Evolutionary conservation across 2,888 invertebrate species (phyloP), one percentile per base, ranked within the genome.

Genomic region (Aleiodes leptofemur): DNA sequence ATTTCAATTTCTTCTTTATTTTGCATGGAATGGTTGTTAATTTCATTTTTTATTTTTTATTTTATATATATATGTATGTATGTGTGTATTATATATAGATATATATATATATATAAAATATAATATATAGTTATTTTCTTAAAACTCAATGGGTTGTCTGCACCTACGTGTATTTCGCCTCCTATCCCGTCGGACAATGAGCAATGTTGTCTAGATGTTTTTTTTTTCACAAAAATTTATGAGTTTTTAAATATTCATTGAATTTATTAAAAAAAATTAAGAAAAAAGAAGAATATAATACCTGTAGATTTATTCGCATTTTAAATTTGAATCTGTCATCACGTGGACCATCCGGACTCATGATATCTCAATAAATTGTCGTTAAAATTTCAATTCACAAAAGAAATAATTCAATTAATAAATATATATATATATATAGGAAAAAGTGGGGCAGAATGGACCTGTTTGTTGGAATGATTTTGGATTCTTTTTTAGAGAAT

Each of bases 191-290:
- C 72, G 72, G 72, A 72, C 72, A 64, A 64, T 61, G 61, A 72
- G 61, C 61, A 61, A 61, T 61, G 34, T 23, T 4, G 34, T 43
- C 43, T 16, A n/a, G 13, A 43, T 9, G 61, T 34, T 34, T 34
- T 34, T 11, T 6, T 23, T 23, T 23, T 23, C 2, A 6, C 61
- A 16, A 61, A 61, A 38, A 61, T 38, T 38, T 61, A 9, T 64
- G 43, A 16, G 9, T 64, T 72, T 72, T 38, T 72, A 72, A 66
- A 76, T 76, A 76, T 73, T 73, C 64, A 48, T 69, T 64, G 70
- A 56, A 76, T 73, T 70, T 14, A 43, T 43, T 43, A 43, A 43
- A 43, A 43, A 7, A 43, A 43, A 43, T 38, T 23, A 6, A 34
- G 34, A 34, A 34, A 6, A 6, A 34, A 34, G 34, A 34, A 9